Conservation (phyloP, 37 sponge, comb jelly and placozoan genomes). For the Ianthella basta region DNA sequence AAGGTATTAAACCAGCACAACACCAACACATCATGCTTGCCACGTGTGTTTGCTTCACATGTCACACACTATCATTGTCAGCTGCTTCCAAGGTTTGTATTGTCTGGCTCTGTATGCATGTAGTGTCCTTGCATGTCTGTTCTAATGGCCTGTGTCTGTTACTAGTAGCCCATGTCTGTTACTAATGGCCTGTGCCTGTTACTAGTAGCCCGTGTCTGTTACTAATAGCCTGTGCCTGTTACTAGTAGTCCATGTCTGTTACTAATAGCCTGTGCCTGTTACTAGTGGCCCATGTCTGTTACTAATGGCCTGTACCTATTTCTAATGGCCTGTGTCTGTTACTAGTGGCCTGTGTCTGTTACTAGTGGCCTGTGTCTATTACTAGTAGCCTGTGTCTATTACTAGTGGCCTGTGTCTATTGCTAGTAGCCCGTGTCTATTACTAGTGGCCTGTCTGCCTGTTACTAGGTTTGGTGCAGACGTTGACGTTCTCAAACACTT, state of each 20-base stretch:
- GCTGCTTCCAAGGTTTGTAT: neutral
- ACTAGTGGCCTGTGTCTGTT: too few species aligned
- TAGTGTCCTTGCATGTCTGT: too few species aligned
- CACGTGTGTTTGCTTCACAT: neutral
- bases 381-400: too few species aligned
- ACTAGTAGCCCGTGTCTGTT: neutral
- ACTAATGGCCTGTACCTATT: neutral
- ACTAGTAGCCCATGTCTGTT: neutral
- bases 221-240: too few species aligned
- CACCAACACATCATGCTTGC: slow-evolving; percentile 7
- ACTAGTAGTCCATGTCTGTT: too few species aligned
- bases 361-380: too few species aligned
- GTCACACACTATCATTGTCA: neutral
- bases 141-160: too few species aligned
- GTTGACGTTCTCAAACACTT: slow-evolving; percentile 73
- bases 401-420: too few species aligned
- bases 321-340: neutral
- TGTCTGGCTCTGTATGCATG: neutral
- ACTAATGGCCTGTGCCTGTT: neutral
- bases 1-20: slow-evolving; percentile 55
- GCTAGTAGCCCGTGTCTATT: too few species aligned
- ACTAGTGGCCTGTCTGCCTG: too few species aligned
- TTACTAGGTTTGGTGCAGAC: slow-evolving; percentile 73
- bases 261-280: too few species aligned
- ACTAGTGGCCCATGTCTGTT: neutral